Percentiles rank a stretch among this genome's conserved stretches.
Conservation (phyloP, 2,888 invertebrate genomes). For the Ochlodes sylvanus region DNA sequence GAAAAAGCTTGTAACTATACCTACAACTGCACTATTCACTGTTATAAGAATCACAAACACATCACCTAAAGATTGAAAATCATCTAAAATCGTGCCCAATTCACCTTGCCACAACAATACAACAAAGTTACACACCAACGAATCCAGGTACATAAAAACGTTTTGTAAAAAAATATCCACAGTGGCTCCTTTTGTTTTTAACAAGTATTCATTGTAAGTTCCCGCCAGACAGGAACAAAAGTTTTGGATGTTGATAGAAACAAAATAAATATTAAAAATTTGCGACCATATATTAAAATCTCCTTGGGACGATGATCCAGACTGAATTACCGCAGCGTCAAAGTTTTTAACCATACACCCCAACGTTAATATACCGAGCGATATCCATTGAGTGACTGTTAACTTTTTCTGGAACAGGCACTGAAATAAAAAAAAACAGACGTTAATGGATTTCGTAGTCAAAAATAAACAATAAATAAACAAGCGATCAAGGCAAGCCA, state of each 20-base stretch:
- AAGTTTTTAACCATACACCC: slow-evolving; percentile 97
- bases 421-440: slow-evolving; percentile 78
- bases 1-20: slow-evolving; percentile 97
- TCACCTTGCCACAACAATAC: slow-evolving; percentile 89
- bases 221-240: slow-evolving; percentile 97
- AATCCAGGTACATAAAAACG: slow-evolving; percentile 97
- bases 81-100: slow-evolving; percentile 85
- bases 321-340: slow-evolving; percentile 74
- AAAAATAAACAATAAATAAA: too few relatives aligned
- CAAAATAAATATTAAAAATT: slow-evolving; percentile 85
- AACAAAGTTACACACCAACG: slow-evolving; percentile 94
- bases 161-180: slow-evolving; percentile 97
- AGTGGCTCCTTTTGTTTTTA: slow-evolving; percentile 93
- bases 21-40: slow-evolving; percentile 95
- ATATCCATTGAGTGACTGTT: slow-evolving; percentile 94
- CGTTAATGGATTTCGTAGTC: too few relatives aligned
- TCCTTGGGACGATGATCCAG: slow-evolving; percentile 48
- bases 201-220: slow-evolving; percentile 97
- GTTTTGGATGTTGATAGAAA: slow-evolving; percentile 90
- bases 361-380: slow-evolving; percentile 92
- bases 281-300: slow-evolving; percentile 65
- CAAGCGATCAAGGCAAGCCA: too few relatives aligned
- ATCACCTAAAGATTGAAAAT: slow-evolving; percentile 84
- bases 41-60: slow-evolving; percentile 92
- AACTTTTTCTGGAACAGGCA: slow-evolving; percentile 93